Evolutionary conservation across 1,140 invertebrate genomes (phyloP).

Genomic region (Habropoda laboriosa): DNA sequence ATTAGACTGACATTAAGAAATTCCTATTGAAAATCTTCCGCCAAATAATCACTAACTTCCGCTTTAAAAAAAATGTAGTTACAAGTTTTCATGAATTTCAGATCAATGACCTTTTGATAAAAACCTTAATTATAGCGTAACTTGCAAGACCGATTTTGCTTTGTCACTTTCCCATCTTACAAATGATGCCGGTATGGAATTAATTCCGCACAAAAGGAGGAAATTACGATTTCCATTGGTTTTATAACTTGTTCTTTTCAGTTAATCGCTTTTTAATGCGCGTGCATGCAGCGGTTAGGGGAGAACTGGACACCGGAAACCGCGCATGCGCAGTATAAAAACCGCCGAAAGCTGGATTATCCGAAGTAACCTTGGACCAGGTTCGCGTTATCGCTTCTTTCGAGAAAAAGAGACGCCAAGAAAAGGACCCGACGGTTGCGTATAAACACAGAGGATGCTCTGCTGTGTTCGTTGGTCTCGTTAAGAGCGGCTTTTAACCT

Average conservation of each 20-base stretch:
- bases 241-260: neutral
- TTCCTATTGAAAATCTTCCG: too few relatives aligned
- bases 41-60: too few relatives aligned
- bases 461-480: neutral
- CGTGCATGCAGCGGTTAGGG: neutral
- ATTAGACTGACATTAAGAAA: too few relatives aligned
- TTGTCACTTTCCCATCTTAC: neutral
- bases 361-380: neutral
- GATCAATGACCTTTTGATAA: too few relatives aligned
- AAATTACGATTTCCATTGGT: neutral
- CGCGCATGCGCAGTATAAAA: neutral
- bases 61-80: too few relatives aligned
- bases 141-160: too few relatives aligned
- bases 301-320: neutral
- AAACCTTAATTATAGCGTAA: too few relatives aligned
- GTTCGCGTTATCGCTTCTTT: neutral
- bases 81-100: too few relatives aligned
- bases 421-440: neutral
- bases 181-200: neutral
- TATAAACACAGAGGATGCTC: neutral
- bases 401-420: neutral
- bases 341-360: neutral
- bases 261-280: constrained; percentile 10
- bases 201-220: neutral
- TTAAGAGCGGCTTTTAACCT: neutral